These are phyloP conservation scores for Sesia apiformis DNA, from an alignment of 2,888 invertebrate genomes.

Conservation along the genomic window DNA sequence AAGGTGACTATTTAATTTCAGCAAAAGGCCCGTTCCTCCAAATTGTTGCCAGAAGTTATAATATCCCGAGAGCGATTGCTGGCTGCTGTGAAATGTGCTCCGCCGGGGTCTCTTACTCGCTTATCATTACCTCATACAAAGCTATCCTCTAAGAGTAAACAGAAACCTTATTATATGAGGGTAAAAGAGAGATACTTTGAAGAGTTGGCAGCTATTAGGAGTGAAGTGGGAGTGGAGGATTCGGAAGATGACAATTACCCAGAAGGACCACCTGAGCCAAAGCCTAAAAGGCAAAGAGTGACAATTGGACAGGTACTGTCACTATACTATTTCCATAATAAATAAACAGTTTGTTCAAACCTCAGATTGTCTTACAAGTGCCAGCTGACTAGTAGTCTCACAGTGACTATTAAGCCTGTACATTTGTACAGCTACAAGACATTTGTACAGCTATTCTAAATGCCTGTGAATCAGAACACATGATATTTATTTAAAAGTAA, in stretches of 20 bases:
- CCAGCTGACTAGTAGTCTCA: too few species aligned
- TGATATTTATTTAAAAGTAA: too few species aligned
- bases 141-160: constrained; percentile 48
- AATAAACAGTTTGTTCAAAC: too few species aligned
- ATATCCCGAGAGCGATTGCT: constrained; percentile 82
- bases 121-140: constrained; percentile 50
- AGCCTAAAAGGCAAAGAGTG: constrained; percentile 75
- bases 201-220: constrained; percentile 78
- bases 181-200: constrained; percentile 76
- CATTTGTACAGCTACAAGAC: too few species aligned
- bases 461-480: too few species aligned
- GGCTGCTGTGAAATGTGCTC: constrained; percentile 77
- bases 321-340: too few species aligned
- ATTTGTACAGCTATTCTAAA: too few species aligned
- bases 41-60: constrained; percentile 82
- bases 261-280: constrained; percentile 77
- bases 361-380: too few species aligned
- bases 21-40: constrained; percentile 64
- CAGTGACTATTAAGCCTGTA: too few species aligned
- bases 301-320: constrained; percentile 42
- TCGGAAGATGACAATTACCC: constrained; percentile 88
- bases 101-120: constrained; percentile 74
- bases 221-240: constrained; percentile 81
- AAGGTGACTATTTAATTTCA: constrained; percentile 23
- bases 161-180: constrained; percentile 69